Percentiles rank a stretch among this genome's conserved stretches.
Conservation (phyloP, 2,888 invertebrate species). For the Seladonia tumulorum region DNA sequence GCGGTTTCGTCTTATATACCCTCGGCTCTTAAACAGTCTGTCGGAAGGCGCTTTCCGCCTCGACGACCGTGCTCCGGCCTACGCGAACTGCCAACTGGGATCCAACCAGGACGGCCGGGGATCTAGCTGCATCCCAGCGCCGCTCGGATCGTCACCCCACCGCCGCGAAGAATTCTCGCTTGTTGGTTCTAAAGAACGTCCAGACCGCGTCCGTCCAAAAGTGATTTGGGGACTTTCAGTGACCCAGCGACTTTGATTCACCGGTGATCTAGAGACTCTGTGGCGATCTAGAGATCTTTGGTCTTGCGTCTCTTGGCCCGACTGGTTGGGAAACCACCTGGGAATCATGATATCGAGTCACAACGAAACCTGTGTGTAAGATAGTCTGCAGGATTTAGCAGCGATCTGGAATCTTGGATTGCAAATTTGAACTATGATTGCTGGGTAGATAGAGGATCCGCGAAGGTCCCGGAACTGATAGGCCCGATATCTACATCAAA, state of each 20-base stretch:
- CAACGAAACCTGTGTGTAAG: neutral
- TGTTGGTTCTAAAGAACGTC: no score
- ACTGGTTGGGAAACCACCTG: neutral
- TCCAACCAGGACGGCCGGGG: neutral
- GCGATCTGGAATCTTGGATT: neutral
- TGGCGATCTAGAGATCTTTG: neutral
- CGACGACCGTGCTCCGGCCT: conserved; percentile 21
- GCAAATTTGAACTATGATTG: neutral
- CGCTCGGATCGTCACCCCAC: neutral
- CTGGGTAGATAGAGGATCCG: neutral
- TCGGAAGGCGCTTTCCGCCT: conserved; percentile 38
- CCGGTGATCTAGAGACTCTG: neutral
- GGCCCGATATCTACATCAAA: neutral
- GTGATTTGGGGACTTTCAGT: neutral
- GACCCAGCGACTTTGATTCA: neutral
- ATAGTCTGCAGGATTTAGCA: neutral
- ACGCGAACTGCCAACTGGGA: conserved; percentile 4
- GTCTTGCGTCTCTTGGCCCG: neutral
- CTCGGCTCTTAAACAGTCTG: conserved; percentile 38
- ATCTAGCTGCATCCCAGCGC: neutral
- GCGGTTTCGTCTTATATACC: conserved; percentile 59
- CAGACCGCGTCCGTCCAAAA: no score
- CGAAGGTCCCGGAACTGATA: neutral
- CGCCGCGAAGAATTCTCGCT: neutral
- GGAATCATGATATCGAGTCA: neutral